phyloP scores from a whole-genome alignment of 2,888 invertebrate genomes.

The Drosophila austrosaltans region DNA sequence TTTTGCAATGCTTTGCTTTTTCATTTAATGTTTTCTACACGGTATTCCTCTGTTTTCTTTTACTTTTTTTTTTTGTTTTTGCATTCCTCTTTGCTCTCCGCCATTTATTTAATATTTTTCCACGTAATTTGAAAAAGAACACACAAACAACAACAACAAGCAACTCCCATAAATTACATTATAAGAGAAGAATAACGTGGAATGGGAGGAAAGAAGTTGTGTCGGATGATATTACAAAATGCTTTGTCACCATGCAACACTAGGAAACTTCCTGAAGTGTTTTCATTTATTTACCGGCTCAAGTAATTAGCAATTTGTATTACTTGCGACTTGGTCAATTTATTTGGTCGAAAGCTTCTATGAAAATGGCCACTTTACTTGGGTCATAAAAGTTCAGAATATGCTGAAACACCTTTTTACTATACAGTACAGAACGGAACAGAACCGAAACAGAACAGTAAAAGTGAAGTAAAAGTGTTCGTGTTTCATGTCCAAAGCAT shows the following conservation, averaged over 20 bases:
- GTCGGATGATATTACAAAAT: slow-evolving; percentile 50
- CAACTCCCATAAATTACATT: slow-evolving; percentile 32
- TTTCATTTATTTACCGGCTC: slow-evolving; percentile 44
- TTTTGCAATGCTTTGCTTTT: slow-evolving; percentile 16
- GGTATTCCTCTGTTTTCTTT: not conserved
- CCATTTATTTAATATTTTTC: slow-evolving; percentile 26
- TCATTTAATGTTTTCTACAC: slow-evolving; percentile 1
- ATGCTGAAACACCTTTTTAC: slow-evolving; percentile 41
- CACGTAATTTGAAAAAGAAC: slow-evolving; percentile 34
- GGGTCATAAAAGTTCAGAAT: slow-evolving; percentile 55
- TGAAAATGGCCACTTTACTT: slow-evolving; percentile 38
- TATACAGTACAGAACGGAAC: slow-evolving; percentile 6
- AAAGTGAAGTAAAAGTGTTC: slow-evolving; percentile 25
- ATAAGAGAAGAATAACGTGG: not conserved
- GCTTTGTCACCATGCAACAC: slow-evolving; percentile 51
- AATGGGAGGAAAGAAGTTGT: not conserved
- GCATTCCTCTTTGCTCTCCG: slow-evolving; percentile 16
- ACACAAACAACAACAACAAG: slow-evolving; percentile 24
- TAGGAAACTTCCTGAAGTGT: slow-evolving; percentile 26
- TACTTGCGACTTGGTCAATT: slow-evolving; percentile 40
- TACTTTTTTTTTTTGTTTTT: slow-evolving; percentile 26
- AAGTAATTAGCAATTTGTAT: slow-evolving; percentile 74
- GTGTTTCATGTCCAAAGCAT: slow-evolving; percentile 40
- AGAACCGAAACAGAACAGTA: not conserved
- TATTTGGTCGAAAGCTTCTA: slow-evolving; percentile 52